phyloP scores from a whole-genome alignment of 2,888 invertebrate species.

The Epistrophella euchroma region DNA sequence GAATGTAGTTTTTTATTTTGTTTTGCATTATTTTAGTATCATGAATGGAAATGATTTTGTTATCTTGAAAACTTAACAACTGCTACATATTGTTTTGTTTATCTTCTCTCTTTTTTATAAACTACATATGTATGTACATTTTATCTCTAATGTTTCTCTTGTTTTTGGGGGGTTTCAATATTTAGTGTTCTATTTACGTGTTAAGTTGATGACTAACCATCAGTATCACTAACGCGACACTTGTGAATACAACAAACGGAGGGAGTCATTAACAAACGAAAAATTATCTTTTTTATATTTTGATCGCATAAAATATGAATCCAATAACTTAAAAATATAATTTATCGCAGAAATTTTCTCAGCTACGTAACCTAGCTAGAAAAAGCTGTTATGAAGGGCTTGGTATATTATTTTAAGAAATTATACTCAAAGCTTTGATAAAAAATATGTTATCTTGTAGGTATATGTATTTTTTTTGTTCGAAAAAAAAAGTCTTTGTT shows the following conservation, averaged over 20 bases:
- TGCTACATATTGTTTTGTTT: no score
- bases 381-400: background rate
- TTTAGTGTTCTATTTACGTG: background rate
- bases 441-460: constrained; percentile 11
- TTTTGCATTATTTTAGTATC: background rate
- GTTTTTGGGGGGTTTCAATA: background rate
- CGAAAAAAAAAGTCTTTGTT: background rate
- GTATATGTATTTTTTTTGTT: background rate
- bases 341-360: background rate
- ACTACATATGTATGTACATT: no score
- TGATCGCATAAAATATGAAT: background rate
- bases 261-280: background rate
- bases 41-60: background rate
- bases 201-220: background rate
- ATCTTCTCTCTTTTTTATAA: background rate
- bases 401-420: background rate
- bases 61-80: no score
- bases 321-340: background rate
- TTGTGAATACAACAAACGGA: background rate
- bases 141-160: background rate
- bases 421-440: constrained; percentile 4
- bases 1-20: background rate
- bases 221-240: background rate
- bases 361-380: background rate
- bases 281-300: background rate